Evolutionary conservation across 2,113 vertebrate genomes (phyloP).

Genomic region (Calidris pygmaea): DNA sequence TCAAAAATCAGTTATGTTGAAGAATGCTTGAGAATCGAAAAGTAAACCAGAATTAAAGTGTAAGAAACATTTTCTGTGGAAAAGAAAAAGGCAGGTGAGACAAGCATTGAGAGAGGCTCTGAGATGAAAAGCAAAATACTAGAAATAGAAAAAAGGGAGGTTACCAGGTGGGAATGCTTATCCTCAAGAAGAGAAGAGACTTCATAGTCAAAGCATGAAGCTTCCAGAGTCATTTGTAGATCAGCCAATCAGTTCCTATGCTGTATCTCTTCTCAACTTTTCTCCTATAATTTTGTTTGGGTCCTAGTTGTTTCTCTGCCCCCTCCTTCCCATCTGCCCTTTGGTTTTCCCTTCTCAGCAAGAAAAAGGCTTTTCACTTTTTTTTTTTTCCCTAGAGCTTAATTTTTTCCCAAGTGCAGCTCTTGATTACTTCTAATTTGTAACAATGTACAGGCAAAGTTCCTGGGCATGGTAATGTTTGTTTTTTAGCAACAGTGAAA

Average conservation of each 20-base stretch:
- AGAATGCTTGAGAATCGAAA: not conserved
- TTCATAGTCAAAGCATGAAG: not conserved
- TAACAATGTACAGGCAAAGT: not conserved
- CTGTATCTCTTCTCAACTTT: not conserved
- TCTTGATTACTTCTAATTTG: not conserved
- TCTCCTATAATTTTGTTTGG: not conserved
- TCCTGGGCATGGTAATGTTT: not conserved
- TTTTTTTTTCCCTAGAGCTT: not conserved
- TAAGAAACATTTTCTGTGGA: not conserved
- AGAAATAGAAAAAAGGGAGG: not conserved
- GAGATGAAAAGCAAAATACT: not conserved
- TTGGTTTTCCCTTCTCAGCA: not conserved
- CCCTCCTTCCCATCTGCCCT: fast-evolving
- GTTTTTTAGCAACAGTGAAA: not conserved
- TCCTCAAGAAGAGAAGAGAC: not conserved
- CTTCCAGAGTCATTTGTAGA: not conserved
- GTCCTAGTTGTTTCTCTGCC: not conserved
- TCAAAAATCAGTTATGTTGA: not conserved
- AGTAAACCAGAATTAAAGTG: not conserved
- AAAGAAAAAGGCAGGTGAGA: not conserved
- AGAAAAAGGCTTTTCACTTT: not conserved
- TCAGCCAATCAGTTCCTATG: not conserved
- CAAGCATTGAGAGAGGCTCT: not conserved
- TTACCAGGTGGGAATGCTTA: not conserved
- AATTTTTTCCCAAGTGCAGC: not conserved